These are phyloP conservation scores for Actinemys pallida DNA, from an alignment of 2,113 vertebrate species.

Conservation along the genomic window DNA sequence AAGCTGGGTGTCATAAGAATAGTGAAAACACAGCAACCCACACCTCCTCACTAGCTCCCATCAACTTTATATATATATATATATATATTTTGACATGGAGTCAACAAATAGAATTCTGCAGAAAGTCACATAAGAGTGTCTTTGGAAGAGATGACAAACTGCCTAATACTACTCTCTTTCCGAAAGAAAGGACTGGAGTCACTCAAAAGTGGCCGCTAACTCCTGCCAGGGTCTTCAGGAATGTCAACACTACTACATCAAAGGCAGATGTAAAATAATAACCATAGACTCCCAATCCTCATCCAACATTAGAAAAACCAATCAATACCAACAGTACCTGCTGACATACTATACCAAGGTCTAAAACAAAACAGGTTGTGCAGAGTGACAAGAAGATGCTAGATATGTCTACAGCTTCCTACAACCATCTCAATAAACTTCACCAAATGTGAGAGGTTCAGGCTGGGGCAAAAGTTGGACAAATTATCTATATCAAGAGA, in stretches of 20 bases:
- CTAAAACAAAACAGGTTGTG: background rate
- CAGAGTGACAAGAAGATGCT: background rate
- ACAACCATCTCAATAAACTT: background rate
- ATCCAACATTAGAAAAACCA: background rate
- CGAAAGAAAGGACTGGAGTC: background rate
- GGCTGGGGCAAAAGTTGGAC: too few species aligned
- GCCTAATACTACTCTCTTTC: too few species aligned
- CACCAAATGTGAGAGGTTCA: background rate
- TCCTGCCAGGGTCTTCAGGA: background rate
- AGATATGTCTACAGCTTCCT: background rate
- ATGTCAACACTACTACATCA: background rate
- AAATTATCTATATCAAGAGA: too few species aligned
- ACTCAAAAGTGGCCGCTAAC: background rate
- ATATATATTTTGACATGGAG: too few species aligned
- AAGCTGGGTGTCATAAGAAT: background rate
- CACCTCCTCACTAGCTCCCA: too few species aligned
- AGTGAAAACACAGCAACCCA: too few species aligned
- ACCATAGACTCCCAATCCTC: background rate
- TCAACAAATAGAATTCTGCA: too few species aligned
- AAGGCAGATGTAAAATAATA: background rate
- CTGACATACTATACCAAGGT: background rate
- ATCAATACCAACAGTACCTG: background rate
- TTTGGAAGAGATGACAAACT: too few species aligned
- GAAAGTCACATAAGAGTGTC: too few species aligned
- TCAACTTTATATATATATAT: too few species aligned